Base-by-base conservation (phyloP, 2,888 invertebrate genomes). In the Poecilus cupreus region DNA sequence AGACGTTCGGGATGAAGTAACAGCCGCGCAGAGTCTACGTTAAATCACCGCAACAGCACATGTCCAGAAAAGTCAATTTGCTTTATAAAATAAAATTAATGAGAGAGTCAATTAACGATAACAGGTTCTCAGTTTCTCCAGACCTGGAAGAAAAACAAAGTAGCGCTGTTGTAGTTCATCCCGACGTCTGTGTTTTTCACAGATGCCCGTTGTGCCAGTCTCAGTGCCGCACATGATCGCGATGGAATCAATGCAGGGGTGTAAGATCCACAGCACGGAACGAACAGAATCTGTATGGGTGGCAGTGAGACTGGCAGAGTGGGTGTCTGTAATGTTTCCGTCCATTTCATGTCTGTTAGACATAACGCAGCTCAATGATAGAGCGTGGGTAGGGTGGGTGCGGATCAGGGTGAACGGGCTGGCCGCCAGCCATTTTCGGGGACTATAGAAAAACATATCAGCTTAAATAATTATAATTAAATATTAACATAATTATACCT, bases 371-470 rank as follows among this genome's bases (percentile, higher is more conserved):
- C 89, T 89, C 89, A 88, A 88, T 85, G 86, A 86, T 87, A 87
- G 86, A 86, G 86, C 86, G 86, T 87, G 86, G 87, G 88, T 88
- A 87, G 88, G 89, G 88, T 88, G 89, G 88, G 89, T 89, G 88
- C 87, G 87, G 87, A 87, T 88, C 88, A 88, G 87, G 87, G 88
- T 88, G 87, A 87, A 87, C 85, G 86, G 84, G 86, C 87, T 87
- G 86, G 86, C 80, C 84, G 84, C 91, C 86, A 87, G 88, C 88
- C 86, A 87, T 88, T 87, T 88, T 92, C 91, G 93, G 90, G 92
- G 92, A 93, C 93, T 93, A 93, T 92, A 92, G 91, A 91, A 89
- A 79, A 92, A 93, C 93, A 93, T 93, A 93, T 93, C 93, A 93
- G 92, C 92, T 92, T 93, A 92, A 91, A 90, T 92, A 91, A 88